phyloP scores from a whole-genome alignment of 1,140 invertebrate species.

The Melitaea cinxia region DNA sequence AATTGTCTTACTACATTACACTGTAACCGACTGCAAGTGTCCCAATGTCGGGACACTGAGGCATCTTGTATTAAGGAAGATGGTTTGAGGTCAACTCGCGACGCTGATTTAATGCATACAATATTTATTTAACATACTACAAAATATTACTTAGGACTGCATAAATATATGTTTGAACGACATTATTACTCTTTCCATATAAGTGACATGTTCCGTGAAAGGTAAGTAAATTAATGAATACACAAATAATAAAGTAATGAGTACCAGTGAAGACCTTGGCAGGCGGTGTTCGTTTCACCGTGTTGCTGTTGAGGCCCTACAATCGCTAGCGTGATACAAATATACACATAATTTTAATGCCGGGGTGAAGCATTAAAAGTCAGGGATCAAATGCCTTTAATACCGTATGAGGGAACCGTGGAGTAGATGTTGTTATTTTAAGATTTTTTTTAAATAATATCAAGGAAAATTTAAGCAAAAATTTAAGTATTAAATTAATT shows the following conservation, averaged over 20 bases:
- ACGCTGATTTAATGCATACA: too few relatives aligned
- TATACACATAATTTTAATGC: conserved; percentile 82
- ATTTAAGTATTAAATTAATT: too few relatives aligned
- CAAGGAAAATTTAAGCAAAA: too few relatives aligned
- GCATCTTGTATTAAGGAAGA: too few relatives aligned
- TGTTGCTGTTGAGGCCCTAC: conserved; percentile 72
- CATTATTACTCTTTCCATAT: not conserved
- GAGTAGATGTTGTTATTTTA: conserved; percentile 45
- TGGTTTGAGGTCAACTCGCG: too few relatives aligned
- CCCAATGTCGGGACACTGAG: too few relatives aligned
- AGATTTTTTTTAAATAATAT: too few relatives aligned
- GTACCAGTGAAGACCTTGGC: conserved; percentile 65
- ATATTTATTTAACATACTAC: too few relatives aligned
- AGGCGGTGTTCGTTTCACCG: conserved; percentile 63
- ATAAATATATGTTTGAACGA: too few relatives aligned
- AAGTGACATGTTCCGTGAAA: not conserved
- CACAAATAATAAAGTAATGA: conserved; percentile 38
- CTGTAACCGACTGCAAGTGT: too few relatives aligned
- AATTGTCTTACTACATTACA: too few relatives aligned
- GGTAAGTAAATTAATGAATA: conserved; percentile 1
- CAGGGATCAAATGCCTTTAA: conserved; percentile 81
- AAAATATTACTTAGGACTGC: too few relatives aligned
- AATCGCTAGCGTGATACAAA: conserved; percentile 80
- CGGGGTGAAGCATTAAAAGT: conserved; percentile 81
- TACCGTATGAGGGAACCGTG: conserved; percentile 56